Conservation (phyloP, 1,140 invertebrate species). For the Colletes gigas region DNA sequence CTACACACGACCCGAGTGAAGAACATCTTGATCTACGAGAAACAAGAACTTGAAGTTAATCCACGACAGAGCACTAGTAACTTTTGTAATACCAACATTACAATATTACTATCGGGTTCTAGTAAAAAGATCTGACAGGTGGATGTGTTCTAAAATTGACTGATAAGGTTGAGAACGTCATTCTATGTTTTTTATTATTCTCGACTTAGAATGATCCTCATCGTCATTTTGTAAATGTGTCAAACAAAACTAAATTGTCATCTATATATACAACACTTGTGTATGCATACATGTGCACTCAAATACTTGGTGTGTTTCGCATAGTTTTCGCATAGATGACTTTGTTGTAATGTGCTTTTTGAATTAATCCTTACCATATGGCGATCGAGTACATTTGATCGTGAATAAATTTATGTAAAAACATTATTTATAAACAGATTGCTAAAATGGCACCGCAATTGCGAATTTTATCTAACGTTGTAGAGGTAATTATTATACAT, state of each 20-base stretch:
- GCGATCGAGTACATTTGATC: neutral
- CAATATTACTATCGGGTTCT: neutral
- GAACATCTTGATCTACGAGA: conserved; percentile 55
- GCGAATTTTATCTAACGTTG: conserved; percentile 70
- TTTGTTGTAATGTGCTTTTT: conserved; percentile 19
- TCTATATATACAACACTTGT: neutral
- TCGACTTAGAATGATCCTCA: neutral
- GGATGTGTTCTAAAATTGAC: conserved; percentile 10
- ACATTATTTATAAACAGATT: conserved; percentile 9
- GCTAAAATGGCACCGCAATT: conserved; percentile 68
- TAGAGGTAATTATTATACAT: conserved; percentile 63
- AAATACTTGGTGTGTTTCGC: neutral
- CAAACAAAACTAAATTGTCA: neutral
- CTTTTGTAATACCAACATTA: conserved; percentile 19
- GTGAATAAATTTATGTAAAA: conserved; percentile 21
- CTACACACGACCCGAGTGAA: conserved; percentile 55
- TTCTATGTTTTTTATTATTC: neutral
- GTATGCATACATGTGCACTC: neutral
- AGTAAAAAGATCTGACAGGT: neutral
- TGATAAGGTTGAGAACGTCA: neutral
- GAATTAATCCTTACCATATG: conserved; percentile 41
- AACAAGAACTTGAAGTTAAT: conserved; percentile 37
- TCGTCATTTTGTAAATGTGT: neutral
- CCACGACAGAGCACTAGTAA: conserved; percentile 15
- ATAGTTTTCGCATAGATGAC: conserved; percentile 7